Conservation (phyloP, 2,888 invertebrate species). For the Elysia crispata region DNA sequence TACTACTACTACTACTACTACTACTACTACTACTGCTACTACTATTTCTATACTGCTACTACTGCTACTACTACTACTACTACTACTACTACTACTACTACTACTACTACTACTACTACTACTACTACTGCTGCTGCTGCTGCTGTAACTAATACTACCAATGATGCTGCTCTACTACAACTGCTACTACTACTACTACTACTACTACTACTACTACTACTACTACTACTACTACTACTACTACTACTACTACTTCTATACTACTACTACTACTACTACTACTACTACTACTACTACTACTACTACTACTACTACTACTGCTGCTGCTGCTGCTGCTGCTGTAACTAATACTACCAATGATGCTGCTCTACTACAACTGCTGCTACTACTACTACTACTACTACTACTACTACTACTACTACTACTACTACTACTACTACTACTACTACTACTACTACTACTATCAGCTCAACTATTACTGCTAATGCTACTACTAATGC, state of each 20-base stretch:
- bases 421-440: conserved; percentile 11
- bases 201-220: background rate
- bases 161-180: too few relatives aligned
- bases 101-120: conserved; percentile 7
- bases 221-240: background rate
- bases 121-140: conserved; percentile 22
- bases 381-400: conserved; percentile 17
- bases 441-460: too few relatives aligned
- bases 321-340: conserved; percentile 29
- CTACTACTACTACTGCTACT: conserved; percentile 9
- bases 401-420: conserved; percentile 11
- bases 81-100: conserved; percentile 20
- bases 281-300: conserved; percentile 28
- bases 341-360: conserved; percentile 6
- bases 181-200: background rate
- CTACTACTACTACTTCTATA: too few relatives aligned
- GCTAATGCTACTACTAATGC: too few relatives aligned
- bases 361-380: conserved; percentile 15
- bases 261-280: too few relatives aligned
- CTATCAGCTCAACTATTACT: too few relatives aligned
- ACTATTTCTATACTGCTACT: too few relatives aligned
- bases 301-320: conserved; percentile 37
- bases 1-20: conserved; percentile 13
- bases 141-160: conserved; percentile 2
- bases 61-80: conserved; percentile 26